Percentiles rank a stretch among this genome's conserved stretches.
These are phyloP conservation scores for Amphimallon solstitiale DNA, from an alignment of 2,888 invertebrate genomes.

Conservation along the genomic window DNA sequence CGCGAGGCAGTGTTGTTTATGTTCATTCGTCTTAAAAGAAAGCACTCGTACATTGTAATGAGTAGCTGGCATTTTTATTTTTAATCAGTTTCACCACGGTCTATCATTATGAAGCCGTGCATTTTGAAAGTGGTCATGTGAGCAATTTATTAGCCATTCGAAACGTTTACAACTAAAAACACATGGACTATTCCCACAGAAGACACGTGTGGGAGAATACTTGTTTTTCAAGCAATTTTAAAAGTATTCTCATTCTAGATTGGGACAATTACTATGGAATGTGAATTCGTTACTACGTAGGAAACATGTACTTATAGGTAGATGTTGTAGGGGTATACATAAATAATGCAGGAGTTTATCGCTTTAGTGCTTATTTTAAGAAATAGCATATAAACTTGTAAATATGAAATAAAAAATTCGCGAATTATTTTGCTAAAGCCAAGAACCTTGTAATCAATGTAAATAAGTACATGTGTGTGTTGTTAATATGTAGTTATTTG, in stretches of 20 bases:
- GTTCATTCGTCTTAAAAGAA: background rate
- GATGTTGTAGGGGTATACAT: background rate
- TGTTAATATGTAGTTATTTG: no score
- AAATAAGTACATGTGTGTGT: no score
- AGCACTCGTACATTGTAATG: conserved; percentile 1
- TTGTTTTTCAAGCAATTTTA: conserved; percentile 10
- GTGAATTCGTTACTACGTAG: conserved; percentile 3
- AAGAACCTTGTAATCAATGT: no score
- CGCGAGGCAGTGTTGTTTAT: conserved; percentile 1
- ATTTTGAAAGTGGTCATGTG: conserved; percentile 19
- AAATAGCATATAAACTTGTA: no score
- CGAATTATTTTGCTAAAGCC: no score
- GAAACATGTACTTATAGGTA: background rate
- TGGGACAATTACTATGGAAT: conserved; percentile 16
- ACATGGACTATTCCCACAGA: conserved; percentile 11
- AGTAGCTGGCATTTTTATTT: background rate
- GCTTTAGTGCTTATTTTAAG: no score
- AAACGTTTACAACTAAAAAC: background rate
- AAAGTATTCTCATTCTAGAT: conserved; percentile 1
- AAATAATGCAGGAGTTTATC: background rate
- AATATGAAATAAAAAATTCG: no score
- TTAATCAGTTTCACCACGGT: conserved; percentile 16
- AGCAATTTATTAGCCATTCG: conserved; percentile 20
- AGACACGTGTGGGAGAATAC: conserved; percentile 12
- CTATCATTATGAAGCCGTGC: conserved; percentile 4